A percentile compares a stretch with the other conserved stretches of the same genome.
Conservation (phyloP, 2,797 vertebrate species). For the Rhynchonycteris naso region DNA sequence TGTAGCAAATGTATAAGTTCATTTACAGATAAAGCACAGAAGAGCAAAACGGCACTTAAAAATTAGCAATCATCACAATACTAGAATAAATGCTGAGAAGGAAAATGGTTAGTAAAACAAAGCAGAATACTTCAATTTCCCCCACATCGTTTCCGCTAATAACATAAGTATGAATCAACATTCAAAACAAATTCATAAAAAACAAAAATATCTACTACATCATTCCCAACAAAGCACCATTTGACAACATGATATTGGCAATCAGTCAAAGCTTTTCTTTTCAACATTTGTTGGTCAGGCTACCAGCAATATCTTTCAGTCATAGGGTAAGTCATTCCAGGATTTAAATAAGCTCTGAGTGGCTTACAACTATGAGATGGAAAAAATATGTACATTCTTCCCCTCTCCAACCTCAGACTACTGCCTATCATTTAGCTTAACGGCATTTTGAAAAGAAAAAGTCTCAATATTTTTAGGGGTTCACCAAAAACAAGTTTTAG, state of each 20-base stretch:
- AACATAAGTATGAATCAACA: slow-evolving; percentile 43
- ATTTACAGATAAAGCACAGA: slow-evolving; percentile 9
- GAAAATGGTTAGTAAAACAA: slow-evolving; percentile 33
- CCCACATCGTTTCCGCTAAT: slow-evolving; percentile 35
- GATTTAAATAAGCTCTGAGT: slow-evolving; percentile 16
- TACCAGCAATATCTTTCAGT: not conserved
- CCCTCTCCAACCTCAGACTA: not conserved
- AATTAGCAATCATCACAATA: not conserved
- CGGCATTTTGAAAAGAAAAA: slow-evolving; percentile 29
- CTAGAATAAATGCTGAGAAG: not conserved
- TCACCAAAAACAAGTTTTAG: not conserved
- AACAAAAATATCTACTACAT: slow-evolving; percentile 28
- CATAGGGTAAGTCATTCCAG: not conserved
- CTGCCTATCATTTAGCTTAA: not conserved
- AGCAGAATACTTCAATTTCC: not conserved
- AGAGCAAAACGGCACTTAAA: not conserved
- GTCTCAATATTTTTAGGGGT: slow-evolving; percentile 25
- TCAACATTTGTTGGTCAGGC: not conserved
- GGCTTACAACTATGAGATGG: not conserved
- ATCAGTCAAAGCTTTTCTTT: not conserved
- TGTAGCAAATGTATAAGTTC: not conserved
- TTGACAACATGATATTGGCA: not conserved
- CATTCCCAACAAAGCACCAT: not conserved
- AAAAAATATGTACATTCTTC: not conserved
- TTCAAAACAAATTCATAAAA: slow-evolving; percentile 39